Conservation (phyloP, 2,797 vertebrate species). For the Brotogeris chrysoptera region DNA sequence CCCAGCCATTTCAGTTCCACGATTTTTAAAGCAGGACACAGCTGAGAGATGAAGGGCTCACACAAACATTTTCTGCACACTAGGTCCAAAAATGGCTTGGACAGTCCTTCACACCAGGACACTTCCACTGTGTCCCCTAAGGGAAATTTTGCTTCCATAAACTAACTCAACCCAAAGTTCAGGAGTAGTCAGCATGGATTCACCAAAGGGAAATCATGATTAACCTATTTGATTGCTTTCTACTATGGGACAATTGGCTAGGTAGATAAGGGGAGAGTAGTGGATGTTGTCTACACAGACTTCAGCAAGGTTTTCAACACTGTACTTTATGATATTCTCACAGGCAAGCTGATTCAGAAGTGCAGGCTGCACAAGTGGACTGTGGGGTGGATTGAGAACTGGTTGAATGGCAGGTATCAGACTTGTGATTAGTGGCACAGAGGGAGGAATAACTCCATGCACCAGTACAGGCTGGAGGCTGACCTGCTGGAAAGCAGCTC, state of each 20-base stretch:
- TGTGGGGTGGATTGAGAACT: not conserved
- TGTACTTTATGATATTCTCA: not conserved
- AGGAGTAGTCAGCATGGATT: not conserved
- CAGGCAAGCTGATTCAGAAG: not conserved
- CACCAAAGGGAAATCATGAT: not conserved
- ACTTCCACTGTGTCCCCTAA: not conserved
- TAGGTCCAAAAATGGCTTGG: not conserved
- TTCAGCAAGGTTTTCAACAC: not conserved
- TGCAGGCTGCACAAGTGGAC: not conserved
- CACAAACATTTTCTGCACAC: not conserved
- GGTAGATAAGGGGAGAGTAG: not conserved
- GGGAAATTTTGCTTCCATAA: not conserved
- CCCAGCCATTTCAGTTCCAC: not conserved
- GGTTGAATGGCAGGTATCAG: not conserved
- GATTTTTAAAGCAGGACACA: not conserved
- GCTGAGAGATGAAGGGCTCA: not conserved
- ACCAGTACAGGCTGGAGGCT: not conserved
- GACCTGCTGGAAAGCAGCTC: not conserved
- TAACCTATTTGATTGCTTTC: not conserved
- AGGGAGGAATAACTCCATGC: not conserved
- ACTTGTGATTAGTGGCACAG: not conserved
- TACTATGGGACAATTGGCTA: not conserved
- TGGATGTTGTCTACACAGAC: not conserved
- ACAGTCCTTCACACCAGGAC: not conserved
- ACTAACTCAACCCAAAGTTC: not conserved